Conservation (phyloP, 2,113 vertebrate genomes). For the Peucedramus taeniatus region DNA sequence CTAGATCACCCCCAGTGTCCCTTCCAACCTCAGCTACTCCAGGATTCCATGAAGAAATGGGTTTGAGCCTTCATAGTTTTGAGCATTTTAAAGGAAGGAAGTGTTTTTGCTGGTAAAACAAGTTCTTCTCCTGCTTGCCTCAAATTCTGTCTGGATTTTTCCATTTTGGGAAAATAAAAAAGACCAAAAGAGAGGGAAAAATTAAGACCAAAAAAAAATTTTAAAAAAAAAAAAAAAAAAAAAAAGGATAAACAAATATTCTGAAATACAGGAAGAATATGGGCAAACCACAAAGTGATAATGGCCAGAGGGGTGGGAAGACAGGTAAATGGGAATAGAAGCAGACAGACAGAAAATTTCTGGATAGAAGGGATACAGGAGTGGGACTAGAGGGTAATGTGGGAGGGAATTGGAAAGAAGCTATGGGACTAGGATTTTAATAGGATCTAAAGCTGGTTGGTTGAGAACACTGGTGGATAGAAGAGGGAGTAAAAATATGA, state of each 20-base stretch:
- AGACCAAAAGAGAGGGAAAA: rapidly evolving
- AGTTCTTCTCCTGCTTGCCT: not conserved
- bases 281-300: not conserved
- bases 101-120: not conserved
- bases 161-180: not conserved
- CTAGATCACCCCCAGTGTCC: not conserved
- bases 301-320: not conserved
- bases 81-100: not conserved
- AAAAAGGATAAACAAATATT: not conserved
- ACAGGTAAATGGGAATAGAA: not conserved
- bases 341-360: not conserved
- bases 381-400: not conserved
- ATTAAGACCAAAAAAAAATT: not conserved
- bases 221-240: not conserved
- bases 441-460: not conserved
- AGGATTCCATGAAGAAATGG: not conserved
- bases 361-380: not conserved
- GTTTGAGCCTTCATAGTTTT: not conserved
- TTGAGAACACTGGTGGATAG: not conserved
- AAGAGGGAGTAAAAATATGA: not conserved
- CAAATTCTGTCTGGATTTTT: not conserved
- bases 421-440: not conserved
- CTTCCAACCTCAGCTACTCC: not conserved
- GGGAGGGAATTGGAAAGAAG: not conserved
- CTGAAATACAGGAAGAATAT: not conserved